Base-by-base conservation (phyloP, 2,888 invertebrate species). In the Blastobasis lacticolella region DNA sequence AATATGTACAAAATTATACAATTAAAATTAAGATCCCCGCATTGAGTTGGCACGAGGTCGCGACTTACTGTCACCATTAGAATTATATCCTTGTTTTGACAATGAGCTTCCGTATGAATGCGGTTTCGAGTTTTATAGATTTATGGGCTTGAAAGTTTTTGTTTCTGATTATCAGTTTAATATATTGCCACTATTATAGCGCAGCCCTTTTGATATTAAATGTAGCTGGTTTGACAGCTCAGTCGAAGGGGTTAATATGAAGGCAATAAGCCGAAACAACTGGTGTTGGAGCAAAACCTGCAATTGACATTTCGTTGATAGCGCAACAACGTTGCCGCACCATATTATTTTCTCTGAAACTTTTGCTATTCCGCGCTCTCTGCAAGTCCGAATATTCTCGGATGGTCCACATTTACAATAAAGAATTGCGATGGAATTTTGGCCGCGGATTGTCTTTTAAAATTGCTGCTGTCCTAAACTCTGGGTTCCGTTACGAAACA, bases 181-280 rank as follows among this genome's bases (percentile, higher is more conserved):
- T 73, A 69, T 66, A 63, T 61, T 67, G 64, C 68, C 67, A 63
- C 67, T 75, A 76, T 77, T 77, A 78, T 75, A 79, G 78, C 74
- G 70, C 69, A 70, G 68, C 76, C 81, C 78, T 72, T 67, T 71
- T 71, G 64, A 69, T 81, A 85, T 85, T 83, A 79, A 76, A 81
- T 80, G 73, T 74, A 67, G 67, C 66, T 66, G 63, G 73, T 75
- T 67, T 87, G 88, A 87, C 88, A 87, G 87, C 81, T 85, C 78
- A 69, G 73, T 77, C 68, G 81, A 84, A 87, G 79, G 86, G 88
- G 87, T 87, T 86, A 82, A 86, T 86, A 86, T 85, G 75, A 85
- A 75, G 75, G 73, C 82, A 88, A 88, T 88, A 88, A 87, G 78
- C 75, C 71, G 76, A 78, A 78, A 83, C 87, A 85, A 87, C 86